phyloP scores from a whole-genome alignment of 1,140 invertebrate species.

The Propsilocerus akamusi region DNA sequence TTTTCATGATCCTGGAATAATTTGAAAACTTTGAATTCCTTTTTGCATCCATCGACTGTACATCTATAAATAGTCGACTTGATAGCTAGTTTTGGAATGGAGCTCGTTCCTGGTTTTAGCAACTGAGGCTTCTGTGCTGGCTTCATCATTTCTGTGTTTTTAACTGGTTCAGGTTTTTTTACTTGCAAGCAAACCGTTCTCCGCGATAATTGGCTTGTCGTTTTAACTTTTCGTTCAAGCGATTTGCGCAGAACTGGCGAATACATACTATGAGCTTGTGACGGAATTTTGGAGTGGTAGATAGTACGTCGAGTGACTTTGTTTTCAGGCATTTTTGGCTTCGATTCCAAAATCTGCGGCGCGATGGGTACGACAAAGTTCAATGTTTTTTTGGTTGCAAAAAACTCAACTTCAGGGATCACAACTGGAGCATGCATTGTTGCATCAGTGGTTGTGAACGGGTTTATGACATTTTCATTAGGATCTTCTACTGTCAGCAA shows the following conservation, averaged over 20 bases:
- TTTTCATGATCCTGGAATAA: not conserved
- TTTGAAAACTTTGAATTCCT: not conserved
- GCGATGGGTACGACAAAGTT: no score
- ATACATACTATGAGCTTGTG: not conserved
- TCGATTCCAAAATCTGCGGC: no score
- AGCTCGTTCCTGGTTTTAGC: not conserved
- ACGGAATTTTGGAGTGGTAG: not conserved
- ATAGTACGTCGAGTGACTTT: no score
- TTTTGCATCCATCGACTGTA: not conserved
- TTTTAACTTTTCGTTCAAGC: not conserved
- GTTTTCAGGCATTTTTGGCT: no score
- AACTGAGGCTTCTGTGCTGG: not conserved
- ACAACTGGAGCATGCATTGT: not conserved
- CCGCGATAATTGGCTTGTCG: no score
- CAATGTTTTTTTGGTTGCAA: no score
- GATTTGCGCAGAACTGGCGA: not conserved
- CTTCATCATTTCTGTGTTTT: not conserved
- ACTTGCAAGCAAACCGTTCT: no score
- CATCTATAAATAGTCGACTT: not conserved
- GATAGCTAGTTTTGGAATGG: not conserved
- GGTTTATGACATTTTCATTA: not conserved
- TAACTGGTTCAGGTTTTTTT: not conserved
- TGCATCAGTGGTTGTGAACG: not conserved
- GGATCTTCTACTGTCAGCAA: not conserved
- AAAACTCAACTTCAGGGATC: not conserved